phyloP scores from a whole-genome alignment of 2,888 invertebrate genomes.

The Sturmia bella region DNA sequence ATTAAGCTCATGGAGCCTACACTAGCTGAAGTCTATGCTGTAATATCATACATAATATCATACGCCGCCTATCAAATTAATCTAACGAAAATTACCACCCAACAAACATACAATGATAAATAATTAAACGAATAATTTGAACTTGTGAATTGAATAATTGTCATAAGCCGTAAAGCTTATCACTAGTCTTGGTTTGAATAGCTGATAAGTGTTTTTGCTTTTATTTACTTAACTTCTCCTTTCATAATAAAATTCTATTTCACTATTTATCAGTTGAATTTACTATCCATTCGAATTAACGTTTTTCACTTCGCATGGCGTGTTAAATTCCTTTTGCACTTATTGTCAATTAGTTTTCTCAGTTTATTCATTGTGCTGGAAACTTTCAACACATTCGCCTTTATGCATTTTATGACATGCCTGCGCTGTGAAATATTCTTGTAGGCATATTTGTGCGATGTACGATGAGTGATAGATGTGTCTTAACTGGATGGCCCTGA shows the following conservation, averaged over 20 bases:
- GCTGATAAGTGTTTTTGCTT: too few species aligned
- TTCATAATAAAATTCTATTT: not conserved
- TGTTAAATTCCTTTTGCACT: constrained; percentile 1
- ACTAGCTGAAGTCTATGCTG: too few species aligned
- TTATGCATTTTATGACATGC: not conserved
- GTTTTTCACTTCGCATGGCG: not conserved
- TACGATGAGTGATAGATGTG: not conserved
- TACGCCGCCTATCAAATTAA: too few species aligned
- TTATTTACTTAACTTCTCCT: not conserved
- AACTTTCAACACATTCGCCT: constrained; percentile 9
- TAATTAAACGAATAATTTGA: too few species aligned
- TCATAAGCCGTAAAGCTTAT: too few species aligned
- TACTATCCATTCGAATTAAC: not conserved
- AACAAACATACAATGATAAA: too few species aligned
- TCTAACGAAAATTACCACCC: too few species aligned
- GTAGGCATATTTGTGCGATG: constrained; percentile 2
- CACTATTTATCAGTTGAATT: not conserved
- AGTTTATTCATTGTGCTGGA: not conserved
- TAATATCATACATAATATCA: too few species aligned
- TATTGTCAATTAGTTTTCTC: constrained; percentile 8
- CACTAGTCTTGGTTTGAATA: not conserved
- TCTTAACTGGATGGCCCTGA: constrained; percentile 44
- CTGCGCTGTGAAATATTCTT: not conserved
- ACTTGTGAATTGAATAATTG: too few species aligned
- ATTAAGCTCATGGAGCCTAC: too few species aligned